phyloP scores from a whole-genome alignment of 2,113 vertebrate species.

The Gallinago paraguaiae region DNA sequence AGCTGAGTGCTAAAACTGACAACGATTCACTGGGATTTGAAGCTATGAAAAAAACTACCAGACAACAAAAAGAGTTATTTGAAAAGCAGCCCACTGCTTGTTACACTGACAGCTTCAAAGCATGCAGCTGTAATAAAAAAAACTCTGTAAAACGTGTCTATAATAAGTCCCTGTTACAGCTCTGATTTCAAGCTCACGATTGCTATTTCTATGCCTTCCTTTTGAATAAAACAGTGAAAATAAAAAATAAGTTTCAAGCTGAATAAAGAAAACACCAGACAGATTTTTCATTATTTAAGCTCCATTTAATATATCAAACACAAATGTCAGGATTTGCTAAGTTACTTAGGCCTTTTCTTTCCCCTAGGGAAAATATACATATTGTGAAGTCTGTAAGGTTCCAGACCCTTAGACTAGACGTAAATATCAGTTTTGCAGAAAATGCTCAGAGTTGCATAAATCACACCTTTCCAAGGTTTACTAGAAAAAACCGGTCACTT shows the following conservation, averaged over 20 bases:
- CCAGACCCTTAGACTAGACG: constrained; percentile 51
- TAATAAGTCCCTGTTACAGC: constrained; percentile 52
- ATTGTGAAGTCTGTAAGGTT: constrained; percentile 34
- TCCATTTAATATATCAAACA: constrained; percentile 38
- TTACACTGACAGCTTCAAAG: constrained; percentile 59
- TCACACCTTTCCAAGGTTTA: constrained; percentile 27
- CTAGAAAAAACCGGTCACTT: constrained; percentile 24
- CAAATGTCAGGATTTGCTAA: constrained; percentile 36
- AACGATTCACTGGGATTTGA: not conserved
- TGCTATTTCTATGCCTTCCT: constrained; percentile 66
- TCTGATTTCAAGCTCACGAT: constrained; percentile 48
- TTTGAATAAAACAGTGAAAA: constrained; percentile 60
- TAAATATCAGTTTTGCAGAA: constrained; percentile 46
- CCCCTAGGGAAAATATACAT: constrained; percentile 5
- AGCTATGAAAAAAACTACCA: not conserved
- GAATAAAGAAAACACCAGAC: constrained; percentile 55
- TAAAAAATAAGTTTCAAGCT: constrained; percentile 55
- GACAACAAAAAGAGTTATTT: constrained; percentile 13
- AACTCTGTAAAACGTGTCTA: constrained; percentile 51
- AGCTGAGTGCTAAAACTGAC: constrained; percentile 38
- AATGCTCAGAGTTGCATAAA: constrained; percentile 35
- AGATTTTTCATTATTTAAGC: constrained; percentile 56
- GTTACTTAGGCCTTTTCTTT: constrained; percentile 34
- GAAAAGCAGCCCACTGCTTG: constrained; percentile 45
- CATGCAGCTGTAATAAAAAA: constrained; percentile 59